phyloP scores from a whole-genome alignment of 2,113 vertebrate genomes.

The Saiga tatarica region DNA sequence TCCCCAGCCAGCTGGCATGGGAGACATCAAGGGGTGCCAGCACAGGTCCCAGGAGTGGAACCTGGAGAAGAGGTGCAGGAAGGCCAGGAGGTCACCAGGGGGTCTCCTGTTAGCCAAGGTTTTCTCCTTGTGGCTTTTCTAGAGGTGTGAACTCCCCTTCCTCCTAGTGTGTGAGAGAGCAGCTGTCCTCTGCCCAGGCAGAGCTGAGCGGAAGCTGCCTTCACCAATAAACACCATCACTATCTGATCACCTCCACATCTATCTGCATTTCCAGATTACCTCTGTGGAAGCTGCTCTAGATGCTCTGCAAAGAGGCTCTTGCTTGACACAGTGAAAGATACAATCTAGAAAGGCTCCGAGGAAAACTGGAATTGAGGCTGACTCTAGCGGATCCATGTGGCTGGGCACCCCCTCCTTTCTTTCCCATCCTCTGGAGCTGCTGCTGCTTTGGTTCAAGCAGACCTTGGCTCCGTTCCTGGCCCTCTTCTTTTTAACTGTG shows the following conservation, averaged over 20 bases:
- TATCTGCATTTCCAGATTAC: neutral
- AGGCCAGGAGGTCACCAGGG: slow-evolving; percentile 41
- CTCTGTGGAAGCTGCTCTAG: neutral
- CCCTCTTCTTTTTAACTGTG: neutral
- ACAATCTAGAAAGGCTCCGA: fast-evolving
- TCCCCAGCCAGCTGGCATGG: slow-evolving; percentile 40
- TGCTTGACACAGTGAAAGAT: neutral
- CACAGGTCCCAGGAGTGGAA: slow-evolving; percentile 18
- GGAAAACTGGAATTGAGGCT: neutral
- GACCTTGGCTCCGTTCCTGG: neutral
- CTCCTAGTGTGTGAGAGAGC: too few species aligned
- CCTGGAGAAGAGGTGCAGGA: slow-evolving; percentile 12
- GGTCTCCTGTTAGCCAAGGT: neutral
- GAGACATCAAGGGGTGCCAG: neutral
- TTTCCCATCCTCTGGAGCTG: neutral
- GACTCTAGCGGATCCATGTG: fast-evolving
- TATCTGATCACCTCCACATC: neutral
- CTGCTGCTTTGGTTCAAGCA: neutral
- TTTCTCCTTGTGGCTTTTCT: neutral
- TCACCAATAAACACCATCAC: fast-evolving
- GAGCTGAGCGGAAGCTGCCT: neutral
- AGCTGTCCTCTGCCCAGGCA: neutral
- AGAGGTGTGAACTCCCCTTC: neutral
- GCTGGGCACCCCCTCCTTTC: neutral
- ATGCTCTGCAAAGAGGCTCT: neutral